phyloP scores from a whole-genome alignment of 2,797 vertebrate genomes.

The Jordanella pulchra region DNA sequence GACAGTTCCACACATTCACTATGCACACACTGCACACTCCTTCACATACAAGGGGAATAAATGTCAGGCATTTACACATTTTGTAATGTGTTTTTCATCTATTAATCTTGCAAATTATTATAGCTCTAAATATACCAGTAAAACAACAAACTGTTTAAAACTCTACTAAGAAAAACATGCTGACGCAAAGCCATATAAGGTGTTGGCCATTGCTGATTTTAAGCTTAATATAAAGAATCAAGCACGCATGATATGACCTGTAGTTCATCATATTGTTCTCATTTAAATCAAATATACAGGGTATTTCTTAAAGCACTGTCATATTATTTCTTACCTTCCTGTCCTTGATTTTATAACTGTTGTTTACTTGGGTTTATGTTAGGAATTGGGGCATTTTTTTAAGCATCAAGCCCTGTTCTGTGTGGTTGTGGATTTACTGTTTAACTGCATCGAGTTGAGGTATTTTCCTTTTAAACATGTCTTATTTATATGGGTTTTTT shows the following conservation, averaged over 20 bases:
- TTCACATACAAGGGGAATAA: not conserved
- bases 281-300: not conserved
- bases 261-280: not conserved
- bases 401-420: not conserved
- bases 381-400: not conserved
- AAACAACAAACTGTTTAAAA: not conserved
- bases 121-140: not conserved
- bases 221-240: not conserved
- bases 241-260: not conserved
- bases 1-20: not conserved
- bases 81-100: not conserved
- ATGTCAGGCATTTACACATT: conserved; percentile 5
- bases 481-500: no score
- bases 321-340: not conserved
- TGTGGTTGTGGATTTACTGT: not conserved
- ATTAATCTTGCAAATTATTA: not conserved
- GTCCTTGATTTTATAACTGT: not conserved
- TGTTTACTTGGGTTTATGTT: not conserved
- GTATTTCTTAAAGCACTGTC: not conserved
- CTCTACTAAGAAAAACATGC: not conserved
- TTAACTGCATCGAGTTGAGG: not conserved
- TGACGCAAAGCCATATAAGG: not conserved
- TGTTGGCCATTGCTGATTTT: not conserved
- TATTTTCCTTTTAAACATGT: not conserved
- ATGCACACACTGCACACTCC: not conserved